Conservation (phyloP, 1,140 invertebrate genomes). For the Drosophila novamexicana region DNA sequence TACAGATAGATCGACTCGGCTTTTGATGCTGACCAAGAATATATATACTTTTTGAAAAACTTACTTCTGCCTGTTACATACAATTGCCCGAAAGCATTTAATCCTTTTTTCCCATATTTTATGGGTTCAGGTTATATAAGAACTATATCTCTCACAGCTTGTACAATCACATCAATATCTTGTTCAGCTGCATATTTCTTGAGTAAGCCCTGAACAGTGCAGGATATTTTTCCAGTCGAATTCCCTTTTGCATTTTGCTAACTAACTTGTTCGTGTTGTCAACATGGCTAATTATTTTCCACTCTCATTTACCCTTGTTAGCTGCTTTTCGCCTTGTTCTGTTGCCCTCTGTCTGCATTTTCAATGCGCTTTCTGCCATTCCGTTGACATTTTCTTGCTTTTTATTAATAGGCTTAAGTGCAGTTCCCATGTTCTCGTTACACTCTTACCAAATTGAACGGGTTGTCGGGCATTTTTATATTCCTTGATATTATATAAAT, state of each 20-base stretch:
- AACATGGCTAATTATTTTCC: slow-evolving; percentile 70
- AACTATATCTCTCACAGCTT: too few relatives aligned
- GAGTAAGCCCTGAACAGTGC: too few relatives aligned
- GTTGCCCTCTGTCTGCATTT: slow-evolving; percentile 17
- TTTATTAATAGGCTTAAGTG: slow-evolving; percentile 52
- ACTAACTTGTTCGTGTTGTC: slow-evolving; percentile 46
- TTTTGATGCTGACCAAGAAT: too few relatives aligned
- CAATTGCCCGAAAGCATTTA: too few relatives aligned
- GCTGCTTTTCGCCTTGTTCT: not conserved
- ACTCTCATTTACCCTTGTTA: slow-evolving; percentile 58
- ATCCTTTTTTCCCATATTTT: too few relatives aligned
- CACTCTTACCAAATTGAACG: not conserved
- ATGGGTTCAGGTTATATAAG: too few relatives aligned
- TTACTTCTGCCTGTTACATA: too few relatives aligned
- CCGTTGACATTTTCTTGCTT: slow-evolving; percentile 53
- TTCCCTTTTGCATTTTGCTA: slow-evolving; percentile 10
- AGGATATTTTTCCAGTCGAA: not conserved
- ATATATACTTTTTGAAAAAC: too few relatives aligned
- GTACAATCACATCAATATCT: too few relatives aligned
- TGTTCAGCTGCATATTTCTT: too few relatives aligned
- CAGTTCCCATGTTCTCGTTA: not conserved
- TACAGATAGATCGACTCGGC: too few relatives aligned
- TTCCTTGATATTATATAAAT: not conserved
- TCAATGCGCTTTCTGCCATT: slow-evolving; percentile 60
- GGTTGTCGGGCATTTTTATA: not conserved